A percentile compares a stretch with the other conserved stretches of the same genome.
phyloP scores from a whole-genome alignment of 2,113 vertebrate genomes.

The Bagarius yarrelli region DNA sequence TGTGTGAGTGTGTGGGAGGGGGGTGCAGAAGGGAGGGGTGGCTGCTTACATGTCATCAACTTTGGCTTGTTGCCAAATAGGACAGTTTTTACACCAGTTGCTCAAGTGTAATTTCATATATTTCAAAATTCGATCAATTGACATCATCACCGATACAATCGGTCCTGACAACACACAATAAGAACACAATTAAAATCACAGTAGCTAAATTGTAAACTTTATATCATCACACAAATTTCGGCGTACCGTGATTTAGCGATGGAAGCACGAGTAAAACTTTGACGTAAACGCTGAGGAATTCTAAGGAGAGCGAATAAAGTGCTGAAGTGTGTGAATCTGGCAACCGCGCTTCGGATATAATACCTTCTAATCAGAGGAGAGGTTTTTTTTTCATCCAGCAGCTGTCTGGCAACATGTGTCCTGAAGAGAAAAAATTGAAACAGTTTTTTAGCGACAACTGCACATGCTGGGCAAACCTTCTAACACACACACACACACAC shows the following conservation, averaged over 20 bases:
- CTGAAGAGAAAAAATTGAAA: conserved; percentile 33
- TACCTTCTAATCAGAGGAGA: conserved; percentile 11
- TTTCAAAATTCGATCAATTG: background rate
- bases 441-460: conserved; percentile 51
- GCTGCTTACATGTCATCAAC: conserved; percentile 37
- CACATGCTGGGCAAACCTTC: conserved; percentile 34
- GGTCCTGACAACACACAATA: too few relatives aligned
- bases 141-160: background rate
- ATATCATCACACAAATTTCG: background rate
- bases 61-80: conserved; percentile 24
- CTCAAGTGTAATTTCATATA: background rate
- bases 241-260: conserved; percentile 33
- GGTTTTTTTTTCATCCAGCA: conserved; percentile 36
- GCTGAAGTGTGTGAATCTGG: conserved; percentile 32
- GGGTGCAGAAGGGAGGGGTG: background rate
- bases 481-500: conserved; percentile 1
- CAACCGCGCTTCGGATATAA: conserved; percentile 41
- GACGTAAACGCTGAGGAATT: conserved; percentile 36
- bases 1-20: conserved; percentile 35
- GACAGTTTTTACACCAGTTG: background rate
- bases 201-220: too few relatives aligned
- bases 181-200: too few relatives aligned
- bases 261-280: conserved; percentile 16
- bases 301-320: conserved; percentile 32
- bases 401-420: conserved; percentile 53